A percentile compares a stretch with the other conserved stretches of the same genome.
Evolutionary conservation across 2,797 vertebrate species (phyloP).

Genomic region (Stomatorhinus walkeri): DNA sequence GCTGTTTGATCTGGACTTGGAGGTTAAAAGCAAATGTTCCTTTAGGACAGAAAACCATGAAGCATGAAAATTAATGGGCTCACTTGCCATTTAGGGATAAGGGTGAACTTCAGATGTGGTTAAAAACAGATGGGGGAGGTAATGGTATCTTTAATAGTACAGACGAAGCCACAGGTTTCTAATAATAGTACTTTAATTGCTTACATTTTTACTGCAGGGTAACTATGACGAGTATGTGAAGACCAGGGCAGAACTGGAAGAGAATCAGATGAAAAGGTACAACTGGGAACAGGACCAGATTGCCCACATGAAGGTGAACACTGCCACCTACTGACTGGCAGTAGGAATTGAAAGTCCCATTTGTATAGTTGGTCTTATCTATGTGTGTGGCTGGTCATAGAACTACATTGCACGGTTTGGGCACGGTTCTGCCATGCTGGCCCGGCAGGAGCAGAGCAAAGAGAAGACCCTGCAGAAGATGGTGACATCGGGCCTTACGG

Average conservation of each 20-base stretch:
- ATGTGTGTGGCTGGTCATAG: conserved; percentile 48
- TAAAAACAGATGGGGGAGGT: neutral
- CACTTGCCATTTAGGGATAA: neutral
- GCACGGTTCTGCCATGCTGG: conserved; percentile 92
- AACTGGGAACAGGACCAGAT: conserved; percentile 99
- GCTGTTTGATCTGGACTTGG: neutral
- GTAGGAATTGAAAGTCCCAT: neutral
- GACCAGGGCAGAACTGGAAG: conserved; percentile 91
- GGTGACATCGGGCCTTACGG: conserved; percentile 95
- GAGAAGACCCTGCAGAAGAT: conserved; percentile 98
- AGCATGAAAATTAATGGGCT: neutral
- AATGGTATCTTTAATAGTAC: neutral
- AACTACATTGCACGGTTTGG: conserved; percentile 97
- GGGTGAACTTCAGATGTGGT: neutral
- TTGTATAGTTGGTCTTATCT: neutral
- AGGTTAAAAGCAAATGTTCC: neutral
- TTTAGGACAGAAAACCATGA: neutral
- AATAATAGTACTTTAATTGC: neutral
- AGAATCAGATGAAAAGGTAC: conserved; percentile 98
- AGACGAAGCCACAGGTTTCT: neutral
- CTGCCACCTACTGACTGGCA: conserved; percentile 13
- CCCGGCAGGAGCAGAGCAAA: conserved; percentile 96
- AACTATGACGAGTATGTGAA: conserved; percentile 98
- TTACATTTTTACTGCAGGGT: conserved; percentile 64
- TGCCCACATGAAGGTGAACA: conserved; percentile 86